Percentiles rank a stretch among this genome's conserved stretches.
Evolutionary conservation across 2,888 invertebrate species (phyloP).

Genomic region (Diaphora mendica): DNA sequence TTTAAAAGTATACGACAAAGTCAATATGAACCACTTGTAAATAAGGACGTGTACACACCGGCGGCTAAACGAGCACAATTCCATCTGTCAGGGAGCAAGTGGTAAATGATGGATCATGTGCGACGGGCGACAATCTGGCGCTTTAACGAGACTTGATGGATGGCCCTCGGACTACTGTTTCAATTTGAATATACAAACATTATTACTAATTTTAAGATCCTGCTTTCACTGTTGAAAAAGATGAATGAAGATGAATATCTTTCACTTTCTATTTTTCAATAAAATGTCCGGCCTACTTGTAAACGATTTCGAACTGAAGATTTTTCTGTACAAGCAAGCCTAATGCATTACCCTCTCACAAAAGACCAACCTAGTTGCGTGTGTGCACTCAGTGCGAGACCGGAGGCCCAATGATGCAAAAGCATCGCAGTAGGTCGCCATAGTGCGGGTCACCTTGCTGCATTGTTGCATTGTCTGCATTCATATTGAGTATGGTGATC

Average conservation of each 20-base stretch:
- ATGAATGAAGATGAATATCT: neutral
- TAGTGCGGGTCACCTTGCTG: no score
- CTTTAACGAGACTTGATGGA: conserved; percentile 50
- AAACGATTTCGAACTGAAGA: no score
- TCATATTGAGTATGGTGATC: no score
- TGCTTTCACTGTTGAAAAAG: conserved; percentile 12
- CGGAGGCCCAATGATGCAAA: no score
- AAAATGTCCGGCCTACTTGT: no score
- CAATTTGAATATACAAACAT: conserved; percentile 13
- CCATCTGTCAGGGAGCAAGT: conserved; percentile 48
- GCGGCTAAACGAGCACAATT: conserved; percentile 34
- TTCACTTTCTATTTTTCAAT: neutral
- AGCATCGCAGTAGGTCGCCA: no score
- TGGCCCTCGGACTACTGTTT: conserved; percentile 32
- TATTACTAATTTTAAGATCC: conserved; percentile 8
- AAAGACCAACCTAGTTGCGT: no score
- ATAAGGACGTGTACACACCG: conserved; percentile 43
- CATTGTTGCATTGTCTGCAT: no score
- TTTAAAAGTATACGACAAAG: neutral
- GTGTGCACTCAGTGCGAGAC: no score
- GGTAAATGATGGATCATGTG: conserved; percentile 50
- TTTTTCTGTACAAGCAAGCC: no score
- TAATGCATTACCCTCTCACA: no score
- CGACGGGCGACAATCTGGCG: conserved; percentile 31
- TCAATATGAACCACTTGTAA: conserved; percentile 19